These are phyloP conservation scores for Triplophysa siluroides DNA, from an alignment of 2,113 vertebrate genomes.

Conservation along the genomic window DNA sequence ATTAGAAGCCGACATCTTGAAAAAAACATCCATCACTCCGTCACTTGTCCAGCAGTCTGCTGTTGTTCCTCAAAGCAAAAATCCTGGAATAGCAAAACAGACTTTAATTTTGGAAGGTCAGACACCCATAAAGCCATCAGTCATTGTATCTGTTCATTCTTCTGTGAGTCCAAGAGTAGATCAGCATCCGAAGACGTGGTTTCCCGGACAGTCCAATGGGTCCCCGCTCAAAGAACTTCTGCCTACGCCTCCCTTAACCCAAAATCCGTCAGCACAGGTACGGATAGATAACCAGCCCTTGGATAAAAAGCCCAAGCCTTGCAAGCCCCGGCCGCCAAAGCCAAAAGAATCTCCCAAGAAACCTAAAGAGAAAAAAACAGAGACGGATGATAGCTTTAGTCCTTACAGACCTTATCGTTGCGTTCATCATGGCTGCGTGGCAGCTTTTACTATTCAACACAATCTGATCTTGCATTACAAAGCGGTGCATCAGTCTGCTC, in stretches of 20 bases:
- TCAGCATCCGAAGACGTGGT: constrained; percentile 44
- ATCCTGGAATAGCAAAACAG: constrained; percentile 41
- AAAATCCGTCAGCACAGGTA: constrained; percentile 5
- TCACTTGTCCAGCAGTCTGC: constrained; percentile 32
- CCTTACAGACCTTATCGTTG: constrained; percentile 90
- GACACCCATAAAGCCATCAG: constrained; percentile 13
- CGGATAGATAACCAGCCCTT: not conserved
- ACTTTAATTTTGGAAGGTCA: constrained; percentile 16
- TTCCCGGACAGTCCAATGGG: constrained; percentile 31
- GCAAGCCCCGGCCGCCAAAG: constrained; percentile 48
- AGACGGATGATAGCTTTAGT: constrained; percentile 72
- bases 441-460: constrained; percentile 94
- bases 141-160: constrained; percentile 26
- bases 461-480: constrained; percentile 97
- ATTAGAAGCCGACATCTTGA: not conserved
- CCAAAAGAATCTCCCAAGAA: constrained; percentile 67
- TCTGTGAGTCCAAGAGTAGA: constrained; percentile 16
- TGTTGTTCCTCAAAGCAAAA: constrained; percentile 25
- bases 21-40: constrained; percentile 26
- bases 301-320: constrained; percentile 46
- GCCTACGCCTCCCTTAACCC: constrained; percentile 3
- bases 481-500: constrained; percentile 89
- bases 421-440: constrained; percentile 91
- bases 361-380: constrained; percentile 79
- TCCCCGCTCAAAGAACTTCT: constrained; percentile 19